phyloP scores from a whole-genome alignment of 2,113 vertebrate genomes.

The Herpailurus yagouaroundi region DNA sequence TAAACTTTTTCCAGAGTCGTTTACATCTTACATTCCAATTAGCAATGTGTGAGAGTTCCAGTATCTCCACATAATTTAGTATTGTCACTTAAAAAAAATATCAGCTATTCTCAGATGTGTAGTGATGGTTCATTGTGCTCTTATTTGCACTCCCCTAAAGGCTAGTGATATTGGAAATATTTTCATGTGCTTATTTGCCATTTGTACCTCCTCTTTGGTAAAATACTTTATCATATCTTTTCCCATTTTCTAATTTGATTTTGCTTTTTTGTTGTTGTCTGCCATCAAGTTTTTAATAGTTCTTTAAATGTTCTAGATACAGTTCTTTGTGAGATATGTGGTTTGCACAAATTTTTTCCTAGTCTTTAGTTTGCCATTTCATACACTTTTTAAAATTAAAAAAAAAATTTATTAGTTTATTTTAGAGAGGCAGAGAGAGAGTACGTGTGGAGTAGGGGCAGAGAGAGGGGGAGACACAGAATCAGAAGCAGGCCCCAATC shows the following conservation, averaged over 20 bases:
- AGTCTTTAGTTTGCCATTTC: background rate
- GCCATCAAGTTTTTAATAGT: background rate
- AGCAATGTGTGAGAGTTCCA: background rate
- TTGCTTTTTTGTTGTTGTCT: background rate
- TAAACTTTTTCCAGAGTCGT: background rate
- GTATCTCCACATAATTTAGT: background rate
- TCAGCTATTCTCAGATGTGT: background rate
- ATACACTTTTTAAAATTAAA: background rate
- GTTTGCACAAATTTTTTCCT: background rate
- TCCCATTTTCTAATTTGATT: background rate
- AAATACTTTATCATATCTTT: background rate
- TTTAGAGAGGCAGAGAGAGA: too few species aligned
- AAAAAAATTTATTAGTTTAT: too few species aligned
- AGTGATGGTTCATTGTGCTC: background rate
- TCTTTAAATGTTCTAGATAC: background rate
- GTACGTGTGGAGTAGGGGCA: too few species aligned
- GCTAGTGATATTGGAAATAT: background rate
- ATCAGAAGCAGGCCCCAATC: too few species aligned
- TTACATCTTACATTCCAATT: background rate
- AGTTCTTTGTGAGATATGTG: background rate
- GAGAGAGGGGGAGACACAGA: too few species aligned
- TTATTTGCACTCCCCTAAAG: background rate
- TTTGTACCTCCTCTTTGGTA: background rate
- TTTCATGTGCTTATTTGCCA: background rate
- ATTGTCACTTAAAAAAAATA: background rate